Conservation (phyloP, 2,888 invertebrate genomes). For the Lithophane semibrunnea region DNA sequence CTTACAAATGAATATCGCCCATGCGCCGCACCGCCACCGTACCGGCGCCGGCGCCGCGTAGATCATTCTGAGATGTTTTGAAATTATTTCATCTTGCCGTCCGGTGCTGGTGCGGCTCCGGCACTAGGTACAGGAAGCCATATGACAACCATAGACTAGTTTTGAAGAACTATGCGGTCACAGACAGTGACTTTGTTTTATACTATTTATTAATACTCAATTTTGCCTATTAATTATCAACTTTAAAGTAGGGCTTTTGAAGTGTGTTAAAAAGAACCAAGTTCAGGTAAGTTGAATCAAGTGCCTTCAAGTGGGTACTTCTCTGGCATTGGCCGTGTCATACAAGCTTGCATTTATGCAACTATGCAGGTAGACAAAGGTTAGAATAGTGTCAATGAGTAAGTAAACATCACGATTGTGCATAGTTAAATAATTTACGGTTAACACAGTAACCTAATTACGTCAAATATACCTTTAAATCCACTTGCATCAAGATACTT, state of each 20-base stretch:
- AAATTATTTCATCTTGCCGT: no score
- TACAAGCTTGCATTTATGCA: constrained; percentile 20
- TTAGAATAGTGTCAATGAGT: constrained; percentile 44
- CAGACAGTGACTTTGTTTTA: no score
- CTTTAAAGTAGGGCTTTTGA: background rate
- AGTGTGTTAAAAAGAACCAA: background rate
- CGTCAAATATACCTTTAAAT: background rate
- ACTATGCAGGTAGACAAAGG: constrained; percentile 26
- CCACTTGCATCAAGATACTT: no score
- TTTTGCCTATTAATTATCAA: background rate
- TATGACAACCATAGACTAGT: no score
- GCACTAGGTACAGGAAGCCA: no score
- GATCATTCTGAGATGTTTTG: no score
- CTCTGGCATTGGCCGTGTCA: constrained; percentile 23
- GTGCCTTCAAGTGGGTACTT: constrained; percentile 1
- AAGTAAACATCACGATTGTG: constrained; percentile 37
- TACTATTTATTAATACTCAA: background rate
- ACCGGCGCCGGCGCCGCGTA: no score
- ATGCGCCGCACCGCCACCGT: no score
- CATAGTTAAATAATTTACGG: constrained; percentile 16
- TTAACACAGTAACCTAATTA: constrained; percentile 19
- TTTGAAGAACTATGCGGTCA: no score
- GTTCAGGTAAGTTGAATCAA: background rate
- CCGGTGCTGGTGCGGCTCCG: no score
- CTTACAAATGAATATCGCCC: no score